Evolutionary conservation across 35 echinoderm and acorn worm genomes (phyloP), one percentile per base, ranked within the genome.

Genomic region (Ophioderma brevispina): DNA sequence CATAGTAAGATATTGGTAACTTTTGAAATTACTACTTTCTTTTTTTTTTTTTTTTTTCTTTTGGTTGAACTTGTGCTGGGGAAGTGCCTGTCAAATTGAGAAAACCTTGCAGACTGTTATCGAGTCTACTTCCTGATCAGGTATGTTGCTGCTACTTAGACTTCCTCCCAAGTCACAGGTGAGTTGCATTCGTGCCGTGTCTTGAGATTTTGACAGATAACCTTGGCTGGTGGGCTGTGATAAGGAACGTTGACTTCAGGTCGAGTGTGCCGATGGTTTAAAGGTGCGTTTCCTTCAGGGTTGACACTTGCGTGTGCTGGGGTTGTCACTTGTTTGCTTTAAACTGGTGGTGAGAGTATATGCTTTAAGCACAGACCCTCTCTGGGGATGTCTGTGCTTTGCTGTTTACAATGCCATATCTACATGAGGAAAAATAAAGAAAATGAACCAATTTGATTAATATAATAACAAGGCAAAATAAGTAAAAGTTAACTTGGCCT

Each of bases 361-460:
- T 70, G 59, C 59, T 70, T 70, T 70, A 70, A 70, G 59, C 59
- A 70, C 59, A 70, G 59, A 70, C 59, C 59, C 59, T 70, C 59
- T 18, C n/a, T 8, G 59, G 59, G 59, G 41, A 8, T 70, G 15
- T 70, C 59, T 70, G 59, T 70, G 59, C 59, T 70, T 70, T 2
- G 59, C 3, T 70, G 59, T 70, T 30, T 70, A 70, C 59, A 13
- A 25, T 70, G 17, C 59, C 59, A 70, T 70, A 30, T 70, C 59
- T 70, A 25, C n/a, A 70, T 15, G 2, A 70, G 17, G n/a, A 70
- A 70, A 70, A 46, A 46, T 8, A 17, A 8, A 17, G 41, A 46
- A 46, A 46, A 46, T 17, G 17, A 46, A 46, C 41, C 4, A 46
- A 17, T 46, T 8, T 46, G 41, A 46, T 4, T 46, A 46, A 46